A percentile compares a stretch with the other conserved stretches of the same genome.
phyloP scores from a whole-genome alignment of 2,797 vertebrate genomes.

The Etheostoma perlongum region DNA sequence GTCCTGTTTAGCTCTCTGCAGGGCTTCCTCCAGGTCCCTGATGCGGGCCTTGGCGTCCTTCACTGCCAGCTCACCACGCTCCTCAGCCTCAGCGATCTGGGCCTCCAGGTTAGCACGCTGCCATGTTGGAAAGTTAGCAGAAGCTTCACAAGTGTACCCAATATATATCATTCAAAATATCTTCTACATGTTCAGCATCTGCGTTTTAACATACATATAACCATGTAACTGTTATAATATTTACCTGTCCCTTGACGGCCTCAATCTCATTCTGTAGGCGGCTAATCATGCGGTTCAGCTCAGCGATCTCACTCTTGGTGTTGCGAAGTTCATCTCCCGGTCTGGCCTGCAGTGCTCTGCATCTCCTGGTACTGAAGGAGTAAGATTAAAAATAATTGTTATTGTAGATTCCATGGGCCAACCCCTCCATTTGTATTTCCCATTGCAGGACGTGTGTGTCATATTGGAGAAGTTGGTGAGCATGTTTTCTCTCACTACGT shows the following conservation, averaged over 20 bases:
- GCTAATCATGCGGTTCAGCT: conserved; percentile 90
- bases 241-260: conserved; percentile 90
- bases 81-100: conserved; percentile 80
- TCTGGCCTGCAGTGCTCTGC: conserved; percentile 58
- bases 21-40: conserved; percentile 77
- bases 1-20: conserved; percentile 83
- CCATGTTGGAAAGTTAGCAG: conserved; percentile 7
- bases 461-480: background rate
- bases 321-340: conserved; percentile 82
- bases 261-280: conserved; percentile 92
- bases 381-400: background rate
- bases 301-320: conserved; percentile 89
- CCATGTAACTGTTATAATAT: background rate
- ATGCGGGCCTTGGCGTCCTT: conserved; percentile 82
- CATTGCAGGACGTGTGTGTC: background rate
- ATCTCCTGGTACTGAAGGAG: conserved; percentile 77
- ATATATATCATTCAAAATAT: background rate
- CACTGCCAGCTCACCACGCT: conserved; percentile 79
- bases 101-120: conserved; percentile 83
- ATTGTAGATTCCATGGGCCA: background rate
- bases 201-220: background rate
- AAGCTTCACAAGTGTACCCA: background rate
- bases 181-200: no score
- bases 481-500: background rate
- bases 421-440: background rate